phyloP scores from a whole-genome alignment of 2,888 invertebrate species.

The Chalcis sispes region DNA sequence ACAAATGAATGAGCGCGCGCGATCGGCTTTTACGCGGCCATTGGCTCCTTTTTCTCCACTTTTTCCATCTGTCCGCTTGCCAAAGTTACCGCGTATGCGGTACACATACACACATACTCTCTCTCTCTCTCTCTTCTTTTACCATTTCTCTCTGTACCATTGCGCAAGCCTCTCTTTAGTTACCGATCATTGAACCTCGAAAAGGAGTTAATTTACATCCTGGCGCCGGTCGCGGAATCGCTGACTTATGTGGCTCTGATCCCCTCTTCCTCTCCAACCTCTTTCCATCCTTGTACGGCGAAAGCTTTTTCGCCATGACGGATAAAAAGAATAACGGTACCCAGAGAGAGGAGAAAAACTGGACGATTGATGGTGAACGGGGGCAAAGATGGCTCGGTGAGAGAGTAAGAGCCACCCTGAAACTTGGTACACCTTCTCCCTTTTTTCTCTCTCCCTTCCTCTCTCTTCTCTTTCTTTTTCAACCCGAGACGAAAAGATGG shows the following conservation, averaged over 20 bases:
- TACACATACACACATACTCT: no score
- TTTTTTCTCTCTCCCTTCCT: no score
- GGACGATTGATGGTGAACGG: background rate
- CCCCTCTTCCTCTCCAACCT: no score
- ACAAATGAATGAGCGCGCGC: background rate
- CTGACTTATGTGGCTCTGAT: slow-evolving; percentile 39
- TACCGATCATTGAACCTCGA: slow-evolving; percentile 47
- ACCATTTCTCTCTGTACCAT: no score
- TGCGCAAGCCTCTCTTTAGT: slow-evolving; percentile 24
- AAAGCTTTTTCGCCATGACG: slow-evolving; percentile 6
- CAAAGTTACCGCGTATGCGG: background rate
- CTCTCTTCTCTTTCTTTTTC: no score
- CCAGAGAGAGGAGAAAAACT: background rate
- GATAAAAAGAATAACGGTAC: no score
- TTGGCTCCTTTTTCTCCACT: background rate
- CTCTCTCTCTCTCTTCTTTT: no score
- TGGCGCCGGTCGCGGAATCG: slow-evolving; percentile 30
- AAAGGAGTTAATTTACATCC: slow-evolving; percentile 53
- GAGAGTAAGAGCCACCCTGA: slow-evolving; percentile 43
- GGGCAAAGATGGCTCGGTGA: slow-evolving; percentile 11
- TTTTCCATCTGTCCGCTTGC: background rate
- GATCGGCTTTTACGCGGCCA: background rate
- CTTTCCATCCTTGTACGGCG: no score
- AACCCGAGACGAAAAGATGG: slow-evolving; percentile 53
- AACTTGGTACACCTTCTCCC: slow-evolving; percentile 40